phyloP scores from a whole-genome alignment of 2,888 invertebrate genomes.

The Exephanes ischioxanthus region DNA sequence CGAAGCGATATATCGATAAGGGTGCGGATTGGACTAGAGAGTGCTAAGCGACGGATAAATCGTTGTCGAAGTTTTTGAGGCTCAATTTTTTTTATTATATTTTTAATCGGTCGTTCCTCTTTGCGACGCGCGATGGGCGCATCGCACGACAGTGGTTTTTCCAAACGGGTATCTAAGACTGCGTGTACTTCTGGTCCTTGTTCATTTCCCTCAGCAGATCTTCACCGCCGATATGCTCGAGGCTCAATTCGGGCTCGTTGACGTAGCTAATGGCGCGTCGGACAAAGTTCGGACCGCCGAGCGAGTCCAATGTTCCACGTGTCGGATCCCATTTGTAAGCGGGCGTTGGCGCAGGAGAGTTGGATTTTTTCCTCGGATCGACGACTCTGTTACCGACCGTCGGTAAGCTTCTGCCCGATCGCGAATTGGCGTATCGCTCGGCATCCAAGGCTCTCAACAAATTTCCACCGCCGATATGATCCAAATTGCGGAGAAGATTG shows the following conservation, averaged over 20 bases:
- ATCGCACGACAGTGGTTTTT: no score
- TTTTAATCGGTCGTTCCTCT: no score
- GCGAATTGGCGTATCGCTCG: neutral
- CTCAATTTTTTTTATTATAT: no score
- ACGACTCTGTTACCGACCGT: neutral
- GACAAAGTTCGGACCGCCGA: conserved; percentile 84
- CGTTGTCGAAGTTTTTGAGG: no score
- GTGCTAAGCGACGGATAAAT: no score
- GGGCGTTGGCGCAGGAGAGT: conserved; percentile 49
- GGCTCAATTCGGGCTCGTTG: conserved; percentile 66
- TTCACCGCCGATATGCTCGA: conserved; percentile 71
- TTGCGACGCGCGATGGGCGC: no score
- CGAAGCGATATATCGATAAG: no score
- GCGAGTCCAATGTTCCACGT: conserved; percentile 63
- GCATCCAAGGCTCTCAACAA: conserved; percentile 65
- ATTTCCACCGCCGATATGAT: conserved; percentile 74
- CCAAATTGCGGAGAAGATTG: conserved; percentile 84
- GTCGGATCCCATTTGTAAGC: neutral
- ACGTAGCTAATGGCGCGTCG: conserved; percentile 64
- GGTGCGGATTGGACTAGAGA: no score
- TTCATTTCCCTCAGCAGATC: no score
- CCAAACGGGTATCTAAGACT: no score
- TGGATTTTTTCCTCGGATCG: neutral
- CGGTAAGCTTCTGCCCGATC: neutral
- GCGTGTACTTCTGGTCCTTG: no score